Conservation (phyloP, 1,140 invertebrate genomes). For the Fopius arisanus region DNA sequence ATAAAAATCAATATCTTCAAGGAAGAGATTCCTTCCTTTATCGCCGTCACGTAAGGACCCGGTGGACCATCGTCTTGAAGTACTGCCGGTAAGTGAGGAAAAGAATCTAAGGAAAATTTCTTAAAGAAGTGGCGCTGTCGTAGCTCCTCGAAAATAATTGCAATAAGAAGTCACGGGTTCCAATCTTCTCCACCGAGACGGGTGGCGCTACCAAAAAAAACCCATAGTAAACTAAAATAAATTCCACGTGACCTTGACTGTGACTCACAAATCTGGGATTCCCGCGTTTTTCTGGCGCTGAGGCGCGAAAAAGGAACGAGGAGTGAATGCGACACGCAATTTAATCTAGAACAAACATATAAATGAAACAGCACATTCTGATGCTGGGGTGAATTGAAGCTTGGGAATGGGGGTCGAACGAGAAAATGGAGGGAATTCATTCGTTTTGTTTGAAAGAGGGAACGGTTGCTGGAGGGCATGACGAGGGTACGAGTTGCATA, state of each 20-base stretch:
- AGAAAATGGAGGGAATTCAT: not conserved
- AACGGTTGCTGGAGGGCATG: constrained; percentile 4
- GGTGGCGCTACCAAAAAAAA: constrained; percentile 46
- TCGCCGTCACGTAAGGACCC: not conserved
- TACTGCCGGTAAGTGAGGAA: constrained; percentile 43
- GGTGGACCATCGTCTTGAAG: not conserved
- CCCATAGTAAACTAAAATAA: not conserved
- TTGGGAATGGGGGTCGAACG: constrained; percentile 46
- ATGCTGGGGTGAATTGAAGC: constrained; percentile 43
- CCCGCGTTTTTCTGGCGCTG: too few relatives aligned
- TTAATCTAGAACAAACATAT: constrained; percentile 64
- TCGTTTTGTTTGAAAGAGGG: not conserved
- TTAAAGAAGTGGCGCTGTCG: constrained; percentile 59
- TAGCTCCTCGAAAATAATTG: constrained; percentile 35
- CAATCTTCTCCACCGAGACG: constrained; percentile 37
- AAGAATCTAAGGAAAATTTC: constrained; percentile 54
- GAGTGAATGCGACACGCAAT: constrained; percentile 57
- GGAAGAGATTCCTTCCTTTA: constrained; percentile 4
- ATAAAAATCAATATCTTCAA: too few relatives aligned
- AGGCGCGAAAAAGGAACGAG: too few relatives aligned
- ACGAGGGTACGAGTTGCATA: constrained; percentile 36
- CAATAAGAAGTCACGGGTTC: constrained; percentile 53
- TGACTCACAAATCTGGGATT: too few relatives aligned
- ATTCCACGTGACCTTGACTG: not conserved
- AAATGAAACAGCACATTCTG: constrained; percentile 50